These are phyloP conservation scores for Calcarius lapponicus DNA, from an alignment of 2,797 vertebrate genomes.

Conservation along the genomic window DNA sequence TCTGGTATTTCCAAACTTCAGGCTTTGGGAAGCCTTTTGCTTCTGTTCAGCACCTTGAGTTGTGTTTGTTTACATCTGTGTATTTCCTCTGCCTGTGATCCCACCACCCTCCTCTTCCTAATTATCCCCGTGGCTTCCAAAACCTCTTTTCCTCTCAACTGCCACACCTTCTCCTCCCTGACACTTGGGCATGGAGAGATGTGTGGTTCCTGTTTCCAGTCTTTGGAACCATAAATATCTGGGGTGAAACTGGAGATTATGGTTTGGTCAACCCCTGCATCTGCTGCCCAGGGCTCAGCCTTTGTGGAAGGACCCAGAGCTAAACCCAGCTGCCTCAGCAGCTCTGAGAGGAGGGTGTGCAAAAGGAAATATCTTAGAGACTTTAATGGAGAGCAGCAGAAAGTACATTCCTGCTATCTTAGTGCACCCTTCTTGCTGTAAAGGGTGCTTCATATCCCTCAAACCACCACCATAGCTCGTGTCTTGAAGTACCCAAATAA, in stretches of 20 bases:
- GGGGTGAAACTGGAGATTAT: not conserved
- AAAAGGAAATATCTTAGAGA: not conserved
- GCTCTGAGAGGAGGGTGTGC: not conserved
- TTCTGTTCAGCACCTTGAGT: not conserved
- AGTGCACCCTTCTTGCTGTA: not conserved
- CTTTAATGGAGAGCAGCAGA: not conserved
- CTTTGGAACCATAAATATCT: not conserved
- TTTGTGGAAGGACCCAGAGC: not conserved
- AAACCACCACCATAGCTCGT: not conserved
- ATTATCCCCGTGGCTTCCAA: not conserved
- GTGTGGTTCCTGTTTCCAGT: not conserved
- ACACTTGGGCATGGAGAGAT: not conserved
- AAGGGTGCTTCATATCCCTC: not conserved
- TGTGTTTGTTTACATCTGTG: not conserved
- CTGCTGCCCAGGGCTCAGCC: not conserved
- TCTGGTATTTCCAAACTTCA: conserved; percentile 9
- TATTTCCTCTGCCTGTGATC: not conserved
- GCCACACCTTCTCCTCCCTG: not conserved
- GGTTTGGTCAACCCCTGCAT: not conserved
- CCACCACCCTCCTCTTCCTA: not conserved
- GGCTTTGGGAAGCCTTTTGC: not conserved
- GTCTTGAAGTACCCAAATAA: not conserved
- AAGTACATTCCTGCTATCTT: not conserved
- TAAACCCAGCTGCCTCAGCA: not conserved
- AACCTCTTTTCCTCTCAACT: not conserved